Percentiles rank a stretch among this genome's conserved stretches.
phyloP scores from a whole-genome alignment of 2,113 vertebrate genomes.

The Gymnarchus niloticus region DNA sequence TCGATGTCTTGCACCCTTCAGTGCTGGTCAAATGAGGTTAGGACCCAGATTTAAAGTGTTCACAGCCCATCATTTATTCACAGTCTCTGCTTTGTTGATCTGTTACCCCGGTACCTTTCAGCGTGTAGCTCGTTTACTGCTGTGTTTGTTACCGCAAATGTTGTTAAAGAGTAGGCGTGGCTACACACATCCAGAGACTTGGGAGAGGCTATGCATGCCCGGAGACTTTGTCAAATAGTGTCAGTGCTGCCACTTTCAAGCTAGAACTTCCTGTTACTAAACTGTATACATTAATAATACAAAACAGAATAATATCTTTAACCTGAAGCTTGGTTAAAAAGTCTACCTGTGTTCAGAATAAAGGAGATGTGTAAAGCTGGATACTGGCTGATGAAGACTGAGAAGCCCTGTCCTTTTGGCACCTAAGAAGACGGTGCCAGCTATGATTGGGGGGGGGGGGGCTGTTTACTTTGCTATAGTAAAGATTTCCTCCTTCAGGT shows the following conservation, averaged over 20 bases:
- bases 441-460: neutral
- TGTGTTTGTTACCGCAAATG: constrained; percentile 53
- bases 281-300: too few relatives aligned
- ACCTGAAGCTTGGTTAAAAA: neutral
- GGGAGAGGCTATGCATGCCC: too few relatives aligned
- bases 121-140: constrained; percentile 46
- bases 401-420: neutral
- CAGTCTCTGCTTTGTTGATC: constrained; percentile 51
- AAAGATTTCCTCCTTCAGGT: neutral
- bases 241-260: too few relatives aligned
- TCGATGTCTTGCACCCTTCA: constrained; percentile 22
- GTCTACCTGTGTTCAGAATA: neutral
- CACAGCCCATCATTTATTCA: constrained; percentile 67
- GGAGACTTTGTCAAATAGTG: too few relatives aligned
- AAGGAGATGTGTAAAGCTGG: neutral
- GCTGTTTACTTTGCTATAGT: neutral
- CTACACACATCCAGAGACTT: too few relatives aligned
- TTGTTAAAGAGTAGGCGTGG: constrained; percentile 50
- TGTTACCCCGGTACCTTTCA: constrained; percentile 53
- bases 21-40: constrained; percentile 60
- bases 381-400: neutral
- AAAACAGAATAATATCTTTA: neutral
- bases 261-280: too few relatives aligned
- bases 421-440: neutral
- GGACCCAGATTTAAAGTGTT: constrained; percentile 70